Base-by-base conservation (phyloP, 2,888 invertebrate genomes). In the Melolontha melolontha region DNA sequence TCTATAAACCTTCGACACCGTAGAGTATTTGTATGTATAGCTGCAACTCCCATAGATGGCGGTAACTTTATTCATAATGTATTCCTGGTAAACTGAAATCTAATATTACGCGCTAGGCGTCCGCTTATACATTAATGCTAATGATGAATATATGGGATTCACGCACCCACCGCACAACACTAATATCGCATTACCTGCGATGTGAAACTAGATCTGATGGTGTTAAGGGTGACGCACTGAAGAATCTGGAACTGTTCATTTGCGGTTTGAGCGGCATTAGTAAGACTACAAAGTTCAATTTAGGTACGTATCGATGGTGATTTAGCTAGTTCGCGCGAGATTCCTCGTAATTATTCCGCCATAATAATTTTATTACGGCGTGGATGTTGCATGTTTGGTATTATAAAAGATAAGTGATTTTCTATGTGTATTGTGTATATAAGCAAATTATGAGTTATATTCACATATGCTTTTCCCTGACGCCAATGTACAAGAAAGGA, bases 111-210 rank as follows among this genome's bases (percentile, higher is more conserved):
- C 62, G 65, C 59, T 59, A 29, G 14, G 29, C 59, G 59, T 44
- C 62, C 65, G 65, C 63, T 64, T 66, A 67, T 68, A 47, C 68
- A 69, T 70, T 54, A 70, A 73, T 72, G 67, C 71, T 72, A 73
- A 73, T 73, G 68, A 73, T 44, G 59, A 59, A 44, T 59, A 73
- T 70, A 65, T 50, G 66, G 68, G 51, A 59, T 63, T 44, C 42
- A 71, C 67, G 68, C 70, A 70, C 70, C 71, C 71, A 57, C 57
- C 27, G 44, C 59, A 67, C 71, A 71, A 72, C 74, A 74, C 71
- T 71, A 74, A 74, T 74, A 74, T 74, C 71, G 69, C 74, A 74
- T 74, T 74, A 74, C 72, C 71, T 69, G 66, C 68, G 62, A 68
- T 29, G 59, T 17, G 44, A 59, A 27, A 44, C 59, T 29, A 59